Base-by-base conservation (phyloP, 1,140 invertebrate species). In the Euglossa dilemma region DNA sequence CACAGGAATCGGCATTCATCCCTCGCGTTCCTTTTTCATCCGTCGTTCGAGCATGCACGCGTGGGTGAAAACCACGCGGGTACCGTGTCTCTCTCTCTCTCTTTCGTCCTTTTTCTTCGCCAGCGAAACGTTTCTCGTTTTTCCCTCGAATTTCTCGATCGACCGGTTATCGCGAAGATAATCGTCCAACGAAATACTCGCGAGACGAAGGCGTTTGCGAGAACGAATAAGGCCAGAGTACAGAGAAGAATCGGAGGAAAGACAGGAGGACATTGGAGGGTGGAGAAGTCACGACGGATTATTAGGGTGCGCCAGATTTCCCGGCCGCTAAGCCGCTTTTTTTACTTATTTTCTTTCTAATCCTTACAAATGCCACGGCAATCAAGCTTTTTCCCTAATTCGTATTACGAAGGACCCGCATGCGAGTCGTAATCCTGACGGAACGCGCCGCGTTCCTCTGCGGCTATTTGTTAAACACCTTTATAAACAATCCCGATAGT, bases 281-380 rank as follows among this genome's bases (percentile, higher is more conserved):
- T 11, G 79, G 82, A 89, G 80, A 89, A 84, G 86, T 87, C 63
- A 57, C 78, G 47, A 61, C 4, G 86, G 75, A 83, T 88, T 87
- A 82, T 85, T 69, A 80, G 83, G 79, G 70, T 66, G 81, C 20
- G 75, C 80, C 86, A 88, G 86, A 87, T 88, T 88, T 85, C 84
- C 82, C 54, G 36, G 16, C n/a, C 69, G 70, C 45, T 81, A 74
- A 88, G 83, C 74, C 73, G 25, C 59, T 25, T 67, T 89, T 89
- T 88, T 88, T 67, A 70, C 84, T 85, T 83, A 89, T 89, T 88
- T 84, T 79, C 76, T 75, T 84, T 84, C 87, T 89, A 89, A 89
- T 89, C 87, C 87, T 89, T 88, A 89, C 87, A 89, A 86, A 89
- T 89, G 84, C 52, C 87, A 72, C 67, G 80, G 80, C 57, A 63